These are phyloP conservation scores for Cryptoblepharus egeriae DNA, from an alignment of 2,797 vertebrate genomes.

Conservation along the genomic window DNA sequence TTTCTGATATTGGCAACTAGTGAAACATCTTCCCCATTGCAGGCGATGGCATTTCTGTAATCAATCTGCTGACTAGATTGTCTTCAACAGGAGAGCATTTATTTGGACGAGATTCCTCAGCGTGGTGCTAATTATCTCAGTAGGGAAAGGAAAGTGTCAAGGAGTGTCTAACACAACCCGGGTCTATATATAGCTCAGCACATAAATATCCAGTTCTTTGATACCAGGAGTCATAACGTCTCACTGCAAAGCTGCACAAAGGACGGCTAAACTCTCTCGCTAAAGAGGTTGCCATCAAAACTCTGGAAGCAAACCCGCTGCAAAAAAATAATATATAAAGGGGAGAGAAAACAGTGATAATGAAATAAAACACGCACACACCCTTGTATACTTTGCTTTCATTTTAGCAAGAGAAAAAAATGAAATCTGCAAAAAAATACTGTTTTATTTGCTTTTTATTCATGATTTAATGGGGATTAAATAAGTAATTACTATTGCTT, in stretches of 20 bases:
- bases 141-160: constrained; percentile 25
- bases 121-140: constrained; percentile 42
- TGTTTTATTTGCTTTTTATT: too few relatives aligned
- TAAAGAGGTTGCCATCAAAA: neutral
- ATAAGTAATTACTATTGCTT: too few relatives aligned
- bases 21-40: constrained; percentile 59
- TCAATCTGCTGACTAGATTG: constrained; percentile 59
- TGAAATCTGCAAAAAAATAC: too few relatives aligned
- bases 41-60: constrained; percentile 58
- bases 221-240: constrained; percentile 20
- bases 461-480: too few relatives aligned
- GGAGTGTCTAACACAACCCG: constrained; percentile 34
- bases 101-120: constrained; percentile 61
- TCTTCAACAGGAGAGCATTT: constrained; percentile 57
- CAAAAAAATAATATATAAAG: neutral
- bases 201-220: constrained; percentile 11
- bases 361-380: too few relatives aligned
- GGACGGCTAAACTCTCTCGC: neutral
- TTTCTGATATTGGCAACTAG: constrained; percentile 67
- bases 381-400: too few relatives aligned
- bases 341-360: too few relatives aligned
- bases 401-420: too few relatives aligned
- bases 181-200: neutral
- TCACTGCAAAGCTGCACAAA: neutral
- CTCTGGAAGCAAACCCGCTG: neutral